Percentiles rank a stretch among this genome's conserved stretches.
phyloP scores from a whole-genome alignment of 2,888 invertebrate genomes.

The Gortyna flavago region DNA sequence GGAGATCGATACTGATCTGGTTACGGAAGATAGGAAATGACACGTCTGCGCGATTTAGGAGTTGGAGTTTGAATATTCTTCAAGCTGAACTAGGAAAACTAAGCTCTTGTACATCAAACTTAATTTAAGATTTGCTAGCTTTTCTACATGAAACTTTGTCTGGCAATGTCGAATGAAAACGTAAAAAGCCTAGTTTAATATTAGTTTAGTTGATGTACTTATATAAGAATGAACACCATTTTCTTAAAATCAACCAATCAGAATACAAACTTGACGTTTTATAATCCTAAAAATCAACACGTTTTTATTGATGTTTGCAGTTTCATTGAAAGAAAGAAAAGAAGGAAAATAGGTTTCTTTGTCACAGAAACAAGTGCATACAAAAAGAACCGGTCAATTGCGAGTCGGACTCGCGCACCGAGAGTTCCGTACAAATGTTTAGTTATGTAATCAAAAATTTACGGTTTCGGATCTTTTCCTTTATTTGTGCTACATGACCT shows the following conservation, averaged over 20 bases:
- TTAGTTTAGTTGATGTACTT: no score
- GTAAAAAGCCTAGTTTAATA: neutral
- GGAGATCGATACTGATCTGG: slow-evolving; percentile 38
- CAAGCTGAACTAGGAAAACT: neutral
- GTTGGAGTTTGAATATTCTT: neutral
- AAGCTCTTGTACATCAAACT: neutral
- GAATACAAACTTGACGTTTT: neutral
- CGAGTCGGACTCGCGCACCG: no score
- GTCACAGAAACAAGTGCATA: neutral
- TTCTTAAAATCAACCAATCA: neutral
- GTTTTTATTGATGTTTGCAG: neutral
- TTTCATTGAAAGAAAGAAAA: neutral
- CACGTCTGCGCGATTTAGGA: neutral
- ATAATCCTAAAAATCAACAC: neutral
- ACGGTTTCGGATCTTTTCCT: no score
- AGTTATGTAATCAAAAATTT: no score
- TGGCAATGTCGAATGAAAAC: neutral
- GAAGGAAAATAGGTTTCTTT: neutral
- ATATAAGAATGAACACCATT: neutral
- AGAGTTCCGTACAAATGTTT: no score
- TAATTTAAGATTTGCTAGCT: neutral
- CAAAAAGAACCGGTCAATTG: no score
- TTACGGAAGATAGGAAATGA: slow-evolving; percentile 18
- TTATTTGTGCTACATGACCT: no score
- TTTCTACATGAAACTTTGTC: neutral